phyloP scores from a whole-genome alignment of 2,113 vertebrate species.

The Phyllostomus hastatus region DNA sequence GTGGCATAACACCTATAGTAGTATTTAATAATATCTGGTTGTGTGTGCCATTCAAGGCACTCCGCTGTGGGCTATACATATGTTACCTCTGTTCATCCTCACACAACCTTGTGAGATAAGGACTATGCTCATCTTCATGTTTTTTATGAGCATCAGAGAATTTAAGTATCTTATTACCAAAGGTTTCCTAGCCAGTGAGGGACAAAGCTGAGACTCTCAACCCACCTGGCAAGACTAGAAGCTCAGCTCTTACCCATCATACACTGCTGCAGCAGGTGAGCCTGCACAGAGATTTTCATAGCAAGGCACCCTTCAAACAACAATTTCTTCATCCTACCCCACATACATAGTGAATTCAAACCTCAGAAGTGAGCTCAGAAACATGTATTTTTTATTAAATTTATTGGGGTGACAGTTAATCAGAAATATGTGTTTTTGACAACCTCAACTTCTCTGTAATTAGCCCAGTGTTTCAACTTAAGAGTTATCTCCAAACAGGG shows the following conservation, averaged over 20 bases:
- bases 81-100: not conserved
- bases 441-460: not conserved
- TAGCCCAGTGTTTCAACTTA: not conserved
- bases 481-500: not conserved
- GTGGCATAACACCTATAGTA: accelerated
- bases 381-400: not conserved
- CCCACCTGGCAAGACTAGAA: not conserved
- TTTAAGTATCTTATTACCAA: not conserved
- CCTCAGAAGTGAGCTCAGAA: not conserved
- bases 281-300: not conserved
- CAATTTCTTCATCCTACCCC: not conserved
- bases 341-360: not conserved
- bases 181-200: not conserved
- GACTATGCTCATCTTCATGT: accelerated
- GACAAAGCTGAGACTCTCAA: not conserved
- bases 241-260: not conserved
- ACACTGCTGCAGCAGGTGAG: too few relatives aligned
- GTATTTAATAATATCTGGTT: not conserved
- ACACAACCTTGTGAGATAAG: not conserved
- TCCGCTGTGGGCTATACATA: accelerated
- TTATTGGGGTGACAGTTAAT: not conserved
- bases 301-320: too few relatives aligned
- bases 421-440: not conserved
- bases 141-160: not conserved
- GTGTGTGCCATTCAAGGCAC: not conserved